These are phyloP conservation scores for Tetramorium bicarinatum DNA, from an alignment of 2,888 invertebrate genomes.

Conservation along the genomic window DNA sequence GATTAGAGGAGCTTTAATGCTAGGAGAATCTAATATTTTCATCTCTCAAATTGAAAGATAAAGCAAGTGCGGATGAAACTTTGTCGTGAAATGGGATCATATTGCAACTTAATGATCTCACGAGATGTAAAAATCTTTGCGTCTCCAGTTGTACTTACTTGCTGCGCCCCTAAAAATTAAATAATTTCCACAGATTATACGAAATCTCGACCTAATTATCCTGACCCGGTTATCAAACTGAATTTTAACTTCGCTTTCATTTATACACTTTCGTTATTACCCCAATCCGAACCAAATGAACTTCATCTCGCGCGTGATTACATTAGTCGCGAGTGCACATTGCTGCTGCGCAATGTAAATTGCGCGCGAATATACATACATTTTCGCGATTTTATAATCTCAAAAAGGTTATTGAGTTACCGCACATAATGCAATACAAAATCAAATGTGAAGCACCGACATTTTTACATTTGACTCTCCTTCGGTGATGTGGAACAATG, in stretches of 20 bases:
- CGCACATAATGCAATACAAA: background rate
- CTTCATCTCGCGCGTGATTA: slow-evolving; percentile 6
- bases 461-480: background rate
- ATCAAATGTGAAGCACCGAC: background rate
- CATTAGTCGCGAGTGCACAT: background rate
- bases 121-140: background rate
- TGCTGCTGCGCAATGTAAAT: background rate
- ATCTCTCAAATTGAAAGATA: background rate
- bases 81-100: background rate
- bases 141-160: background rate
- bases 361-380: background rate
- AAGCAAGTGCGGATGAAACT: background rate
- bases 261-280: slow-evolving; percentile 8
- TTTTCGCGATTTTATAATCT: background rate
- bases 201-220: slow-evolving; percentile 14
- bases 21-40: slow-evolving; percentile 1
- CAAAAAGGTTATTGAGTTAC: slow-evolving; percentile 2
- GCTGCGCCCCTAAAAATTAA: background rate
- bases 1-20: background rate
- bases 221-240: background rate
- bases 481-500: slow-evolving; percentile 13
- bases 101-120: background rate
- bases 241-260: slow-evolving; percentile 13
- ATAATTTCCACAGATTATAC: slow-evolving; percentile 1
- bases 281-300: background rate